Base-by-base conservation (phyloP, 2,797 vertebrate genomes). In the Spondyliosoma cantharus region DNA sequence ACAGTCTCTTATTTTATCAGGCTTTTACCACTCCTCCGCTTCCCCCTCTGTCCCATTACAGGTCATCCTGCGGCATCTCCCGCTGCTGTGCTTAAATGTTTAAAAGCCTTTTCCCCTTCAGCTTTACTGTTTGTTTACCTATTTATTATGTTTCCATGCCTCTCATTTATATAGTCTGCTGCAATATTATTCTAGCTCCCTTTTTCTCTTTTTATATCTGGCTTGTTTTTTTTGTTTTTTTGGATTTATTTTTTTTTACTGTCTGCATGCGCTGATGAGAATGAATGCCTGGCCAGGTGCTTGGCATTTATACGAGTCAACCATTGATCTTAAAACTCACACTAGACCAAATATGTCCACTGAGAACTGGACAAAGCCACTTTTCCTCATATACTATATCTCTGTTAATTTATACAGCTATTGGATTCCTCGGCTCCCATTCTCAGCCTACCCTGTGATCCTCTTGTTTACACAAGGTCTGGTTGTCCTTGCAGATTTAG, bases 401-500 rank as follows among this genome's bases (percentile, higher is more conserved):
- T 61, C 27, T 52, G 49, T 86, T 43, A 74, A 78, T 89, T 82
- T 83, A 72, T 60, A 70, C 52, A 56, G 61, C 69, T 86, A 86
- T 89, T 82, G 78, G 76, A 80, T 84, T 86, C 48, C 58, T 81
- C 32, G 7, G 71, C 59, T 76, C 76, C 46, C 25, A n/a, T 76
- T 81, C 79, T 69, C n/a, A 15, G 76, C 56, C 43, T 54, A 46
- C 27, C 45, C 46, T 74, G 20, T 86, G 82, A 87, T 86, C 74
- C 54, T 62, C 43, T 81, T 74, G 69, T 91, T 95, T 96, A 94
- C 93, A 95, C 94, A 95, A 95, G 94, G 94, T 89, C 92, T 93
- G 92, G 92, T 92, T 95, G 93, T 95, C 95, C 95, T 95, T 93
- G 92, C 94, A 95, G 93, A 96, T 96, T 96, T 94, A 94, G 94